Evolutionary conservation across 2,797 vertebrate genomes (phyloP).

Genomic region (Hemitrygon akajei): DNA sequence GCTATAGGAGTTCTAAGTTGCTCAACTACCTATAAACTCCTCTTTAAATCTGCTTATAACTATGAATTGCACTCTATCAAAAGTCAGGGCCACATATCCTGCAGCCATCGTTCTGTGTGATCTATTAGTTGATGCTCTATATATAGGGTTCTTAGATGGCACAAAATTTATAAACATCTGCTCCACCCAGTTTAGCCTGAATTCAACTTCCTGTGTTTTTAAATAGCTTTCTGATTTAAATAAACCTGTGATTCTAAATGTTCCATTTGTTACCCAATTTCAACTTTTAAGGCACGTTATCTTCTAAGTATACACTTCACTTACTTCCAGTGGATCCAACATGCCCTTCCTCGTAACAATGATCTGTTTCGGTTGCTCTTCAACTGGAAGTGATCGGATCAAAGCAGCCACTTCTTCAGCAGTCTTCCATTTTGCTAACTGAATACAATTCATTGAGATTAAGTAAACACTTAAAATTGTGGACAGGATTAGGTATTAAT

Average conservation of each 20-base stretch:
- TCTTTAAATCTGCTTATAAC: not conserved
- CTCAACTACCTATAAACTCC: not conserved
- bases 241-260: not conserved
- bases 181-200: not conserved
- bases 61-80: not conserved
- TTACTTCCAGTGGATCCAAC: slow-evolving; percentile 94
- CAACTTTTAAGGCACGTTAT: not conserved
- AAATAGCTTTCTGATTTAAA: not conserved
- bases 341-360: slow-evolving; percentile 98
- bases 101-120: not conserved
- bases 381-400: slow-evolving; percentile 95
- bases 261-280: not conserved
- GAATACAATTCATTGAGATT: slow-evolving; percentile 36
- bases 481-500: not conserved
- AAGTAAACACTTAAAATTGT: not conserved
- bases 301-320: not conserved
- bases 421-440: slow-evolving; percentile 99
- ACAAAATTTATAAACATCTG: not conserved
- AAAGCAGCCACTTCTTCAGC: slow-evolving; percentile 97
- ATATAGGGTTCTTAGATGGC: no score
- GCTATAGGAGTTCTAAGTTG: not conserved
- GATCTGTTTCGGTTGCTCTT: slow-evolving; percentile 98
- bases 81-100: not conserved
- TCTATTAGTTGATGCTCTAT: not conserved
- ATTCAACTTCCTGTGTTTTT: not conserved